Conservation (phyloP, 1,140 invertebrate genomes). For the Bombus fervidus region DNA sequence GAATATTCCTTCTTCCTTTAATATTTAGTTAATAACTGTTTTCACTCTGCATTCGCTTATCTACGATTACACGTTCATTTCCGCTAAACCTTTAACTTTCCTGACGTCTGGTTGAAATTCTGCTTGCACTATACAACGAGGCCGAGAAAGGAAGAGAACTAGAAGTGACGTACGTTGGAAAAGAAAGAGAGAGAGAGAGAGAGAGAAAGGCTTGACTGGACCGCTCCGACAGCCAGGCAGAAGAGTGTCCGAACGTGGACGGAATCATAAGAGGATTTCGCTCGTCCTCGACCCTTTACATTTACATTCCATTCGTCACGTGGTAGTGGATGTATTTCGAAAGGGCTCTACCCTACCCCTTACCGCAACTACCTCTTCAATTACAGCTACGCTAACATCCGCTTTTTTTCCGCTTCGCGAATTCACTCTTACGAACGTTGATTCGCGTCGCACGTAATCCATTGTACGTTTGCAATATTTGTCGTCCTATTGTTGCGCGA, state of each 20-base stretch:
- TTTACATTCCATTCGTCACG: slow-evolving; percentile 63
- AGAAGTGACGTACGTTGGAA: not conserved
- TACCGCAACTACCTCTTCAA: slow-evolving; percentile 16
- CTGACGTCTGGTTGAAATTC: slow-evolving; percentile 18
- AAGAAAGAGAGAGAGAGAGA: not conserved
- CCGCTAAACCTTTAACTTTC: slow-evolving; percentile 5
- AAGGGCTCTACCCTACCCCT: slow-evolving; percentile 4
- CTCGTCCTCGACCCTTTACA: slow-evolving; percentile 56
- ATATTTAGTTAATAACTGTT: not conserved
- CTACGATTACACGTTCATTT: not conserved
- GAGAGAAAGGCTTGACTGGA: slow-evolving; percentile 1
- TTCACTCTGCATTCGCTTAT: not conserved
- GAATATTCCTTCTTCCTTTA: not conserved
- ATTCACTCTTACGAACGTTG: slow-evolving; percentile 1
- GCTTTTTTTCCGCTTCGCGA: slow-evolving; percentile 9
- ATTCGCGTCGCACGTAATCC: too few relatives aligned
- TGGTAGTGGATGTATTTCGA: slow-evolving; percentile 43
- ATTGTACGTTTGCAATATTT: not conserved
- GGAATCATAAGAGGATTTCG: slow-evolving; percentile 64
- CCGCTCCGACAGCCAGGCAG: slow-evolving; percentile 56
- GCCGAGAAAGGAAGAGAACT: not conserved
- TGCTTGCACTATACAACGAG: not conserved
- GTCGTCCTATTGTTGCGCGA: too few relatives aligned
- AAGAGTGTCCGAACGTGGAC: slow-evolving; percentile 64
- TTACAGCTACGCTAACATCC: slow-evolving; percentile 24